A percentile compares a stretch with the other conserved stretches of the same genome.
Evolutionary conservation across 2,888 invertebrate species (phyloP).

Genomic region (Habrosyne pyritoides): DNA sequence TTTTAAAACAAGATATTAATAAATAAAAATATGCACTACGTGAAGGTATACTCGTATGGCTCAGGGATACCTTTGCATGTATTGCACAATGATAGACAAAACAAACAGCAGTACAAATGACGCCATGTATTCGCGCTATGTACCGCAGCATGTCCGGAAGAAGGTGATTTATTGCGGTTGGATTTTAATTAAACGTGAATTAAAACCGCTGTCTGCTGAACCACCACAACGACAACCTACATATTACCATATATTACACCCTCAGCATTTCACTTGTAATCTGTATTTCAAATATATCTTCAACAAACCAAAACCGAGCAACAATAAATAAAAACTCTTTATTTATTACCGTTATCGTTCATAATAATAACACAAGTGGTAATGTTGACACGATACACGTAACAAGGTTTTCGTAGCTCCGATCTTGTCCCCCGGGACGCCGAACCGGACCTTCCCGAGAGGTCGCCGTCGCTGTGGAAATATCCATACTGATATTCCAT

Average conservation of each 20-base stretch:
- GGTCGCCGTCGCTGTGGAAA: conserved; percentile 40
- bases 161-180: conserved; percentile 52
- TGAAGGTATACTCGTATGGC: no score
- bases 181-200: conserved; percentile 62
- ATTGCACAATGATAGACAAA: conserved; percentile 13
- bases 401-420: conserved; percentile 44
- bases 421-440: conserved; percentile 44
- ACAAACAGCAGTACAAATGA: conserved; percentile 21
- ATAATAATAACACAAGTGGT: background rate
- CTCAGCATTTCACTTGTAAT: no score
- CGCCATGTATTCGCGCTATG: conserved; percentile 30
- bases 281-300: background rate
- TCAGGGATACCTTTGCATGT: no score
- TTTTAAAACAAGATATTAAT: no score
- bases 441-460: conserved; percentile 45
- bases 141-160: conserved; percentile 45
- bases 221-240: conserved; percentile 18
- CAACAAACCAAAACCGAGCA: background rate
- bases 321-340: background rate
- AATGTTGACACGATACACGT: conserved; percentile 34
- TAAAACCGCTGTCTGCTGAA: conserved; percentile 46
- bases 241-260: conserved; percentile 8
- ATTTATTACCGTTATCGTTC: background rate
- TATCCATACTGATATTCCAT: conserved; percentile 49
- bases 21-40: no score